Conservation (phyloP, 1,140 invertebrate genomes). For the Drosophila suzukii region DNA sequence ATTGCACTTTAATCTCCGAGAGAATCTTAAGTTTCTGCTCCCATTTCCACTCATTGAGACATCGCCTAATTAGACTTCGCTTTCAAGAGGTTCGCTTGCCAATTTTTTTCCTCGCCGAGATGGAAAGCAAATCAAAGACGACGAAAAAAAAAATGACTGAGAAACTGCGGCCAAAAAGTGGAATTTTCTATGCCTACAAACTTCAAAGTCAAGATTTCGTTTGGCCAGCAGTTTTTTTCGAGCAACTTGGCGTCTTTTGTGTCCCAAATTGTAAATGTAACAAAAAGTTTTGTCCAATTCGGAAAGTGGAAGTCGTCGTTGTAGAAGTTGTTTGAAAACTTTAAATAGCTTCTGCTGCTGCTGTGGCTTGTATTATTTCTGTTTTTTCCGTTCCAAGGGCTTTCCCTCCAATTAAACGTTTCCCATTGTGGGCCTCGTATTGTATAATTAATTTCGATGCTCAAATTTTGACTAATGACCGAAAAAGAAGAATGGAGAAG, state of each 20-base stretch:
- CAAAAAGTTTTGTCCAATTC: conserved; percentile 60
- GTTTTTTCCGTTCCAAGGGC: conserved; percentile 40
- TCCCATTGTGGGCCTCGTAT: conserved; percentile 62
- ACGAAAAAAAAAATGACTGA: not conserved
- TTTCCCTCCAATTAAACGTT: conserved; percentile 76
- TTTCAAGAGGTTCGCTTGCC: conserved; percentile 46
- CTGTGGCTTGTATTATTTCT: conserved; percentile 45
- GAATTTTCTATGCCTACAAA: conserved; percentile 39
- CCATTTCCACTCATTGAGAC: conserved; percentile 50
- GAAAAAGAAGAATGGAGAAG: conserved; percentile 29
- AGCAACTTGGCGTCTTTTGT: conserved; percentile 36
- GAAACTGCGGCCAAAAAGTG: conserved; percentile 8
- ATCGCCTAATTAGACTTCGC: conserved; percentile 42
- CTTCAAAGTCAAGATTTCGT: conserved; percentile 46
- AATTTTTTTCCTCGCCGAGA: conserved; percentile 29
- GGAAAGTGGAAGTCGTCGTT: conserved; percentile 67
- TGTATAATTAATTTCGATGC: conserved; percentile 64
- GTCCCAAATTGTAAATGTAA: conserved; percentile 43
- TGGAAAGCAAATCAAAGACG: conserved; percentile 40
- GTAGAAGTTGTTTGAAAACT: conserved; percentile 55
- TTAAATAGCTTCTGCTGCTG: conserved; percentile 58
- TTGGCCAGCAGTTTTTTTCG: conserved; percentile 8
- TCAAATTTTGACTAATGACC: conserved; percentile 78
- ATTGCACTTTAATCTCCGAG: conserved; percentile 45
- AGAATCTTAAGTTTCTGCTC: conserved; percentile 53